These are phyloP conservation scores for Hemibagrus guttatus DNA, from an alignment of 2,797 vertebrate species.

Conservation along the genomic window DNA sequence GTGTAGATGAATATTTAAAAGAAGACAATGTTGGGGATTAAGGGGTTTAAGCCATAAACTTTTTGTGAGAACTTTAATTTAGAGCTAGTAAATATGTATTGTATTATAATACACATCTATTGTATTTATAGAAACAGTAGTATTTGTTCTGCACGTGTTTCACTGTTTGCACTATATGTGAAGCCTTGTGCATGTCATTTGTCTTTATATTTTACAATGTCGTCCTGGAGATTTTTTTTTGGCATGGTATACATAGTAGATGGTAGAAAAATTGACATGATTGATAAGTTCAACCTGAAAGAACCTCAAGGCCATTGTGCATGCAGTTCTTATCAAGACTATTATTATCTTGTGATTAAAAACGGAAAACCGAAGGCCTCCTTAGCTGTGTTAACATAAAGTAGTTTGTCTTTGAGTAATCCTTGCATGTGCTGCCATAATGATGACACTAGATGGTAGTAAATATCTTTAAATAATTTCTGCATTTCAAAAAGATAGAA, in stretches of 20 bases:
- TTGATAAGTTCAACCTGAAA: not conserved
- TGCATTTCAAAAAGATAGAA: not conserved
- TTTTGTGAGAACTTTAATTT: not conserved
- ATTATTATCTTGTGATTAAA: not conserved
- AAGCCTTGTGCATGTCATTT: not conserved
- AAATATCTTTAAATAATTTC: slow-evolving; percentile 25
- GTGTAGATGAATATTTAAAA: slow-evolving; percentile 39
- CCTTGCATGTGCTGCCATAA: slow-evolving; percentile 32
- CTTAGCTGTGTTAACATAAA: not conserved
- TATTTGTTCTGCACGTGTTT: not conserved
- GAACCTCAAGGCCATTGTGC: not conserved
- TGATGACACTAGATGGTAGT: slow-evolving; percentile 53
- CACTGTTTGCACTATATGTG: not conserved
- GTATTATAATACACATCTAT: not conserved
- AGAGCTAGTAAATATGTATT: not conserved
- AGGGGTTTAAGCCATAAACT: not conserved
- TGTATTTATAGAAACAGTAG: not conserved
- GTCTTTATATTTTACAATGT: not conserved
- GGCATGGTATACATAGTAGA: too few species aligned
- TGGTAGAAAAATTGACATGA: not conserved
- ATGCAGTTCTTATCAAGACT: not conserved
- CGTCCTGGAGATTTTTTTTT: too few species aligned
- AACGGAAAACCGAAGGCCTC: not conserved
- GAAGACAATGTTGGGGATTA: not conserved
- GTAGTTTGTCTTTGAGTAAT: not conserved